Conservation (phyloP, 2,797 vertebrate species). For the Rhabdophis nuchalis region DNA sequence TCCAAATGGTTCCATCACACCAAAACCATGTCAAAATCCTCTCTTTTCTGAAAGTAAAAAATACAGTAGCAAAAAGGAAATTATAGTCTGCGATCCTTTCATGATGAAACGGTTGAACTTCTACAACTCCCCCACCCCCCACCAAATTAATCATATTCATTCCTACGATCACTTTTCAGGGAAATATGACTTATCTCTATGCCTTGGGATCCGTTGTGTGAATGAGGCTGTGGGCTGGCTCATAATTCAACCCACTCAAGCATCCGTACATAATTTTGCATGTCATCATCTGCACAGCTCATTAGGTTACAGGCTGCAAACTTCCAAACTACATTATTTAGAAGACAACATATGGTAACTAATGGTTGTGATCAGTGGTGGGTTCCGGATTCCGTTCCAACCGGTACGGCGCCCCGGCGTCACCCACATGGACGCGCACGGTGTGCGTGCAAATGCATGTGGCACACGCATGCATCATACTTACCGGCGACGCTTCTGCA, state of each 20-base stretch:
- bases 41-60: neutral
- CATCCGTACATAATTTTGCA: neutral
- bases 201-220: neutral
- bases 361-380: neutral
- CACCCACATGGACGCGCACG: too few species aligned
- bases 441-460: too few species aligned
- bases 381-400: too few species aligned
- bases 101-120: neutral
- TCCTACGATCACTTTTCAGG: neutral
- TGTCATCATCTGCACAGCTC: neutral
- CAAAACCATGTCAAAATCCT: neutral
- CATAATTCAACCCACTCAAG: neutral
- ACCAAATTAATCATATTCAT: neutral
- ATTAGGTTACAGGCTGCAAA: neutral
- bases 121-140: neutral
- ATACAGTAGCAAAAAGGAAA: neutral
- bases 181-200: neutral
- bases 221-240: neutral
- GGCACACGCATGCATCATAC: too few species aligned
- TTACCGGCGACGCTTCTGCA: too few species aligned
- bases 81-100: neutral
- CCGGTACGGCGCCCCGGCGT: too few species aligned
- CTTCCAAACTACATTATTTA: neutral
- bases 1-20: neutral
- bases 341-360: neutral